Base-by-base conservation (phyloP, 2,113 vertebrate genomes). In the Chloebia gouldiae region DNA sequence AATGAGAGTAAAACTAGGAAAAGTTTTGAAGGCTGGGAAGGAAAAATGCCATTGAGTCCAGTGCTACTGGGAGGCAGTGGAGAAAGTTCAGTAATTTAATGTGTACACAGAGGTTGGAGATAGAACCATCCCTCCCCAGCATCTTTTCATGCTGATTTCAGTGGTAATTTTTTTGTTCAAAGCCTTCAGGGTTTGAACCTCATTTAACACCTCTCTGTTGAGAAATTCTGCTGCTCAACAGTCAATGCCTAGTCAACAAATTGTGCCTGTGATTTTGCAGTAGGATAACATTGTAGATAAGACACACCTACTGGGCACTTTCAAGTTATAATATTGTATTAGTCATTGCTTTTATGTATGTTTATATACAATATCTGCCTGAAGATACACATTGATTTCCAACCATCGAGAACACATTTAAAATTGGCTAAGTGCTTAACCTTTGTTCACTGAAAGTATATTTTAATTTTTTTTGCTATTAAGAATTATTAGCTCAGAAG, bases 281-380 rank as follows among this genome's bases (percentile, higher is more conserved):
- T 51, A 66, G 79, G 90, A 96, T 95, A 95, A 92, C 92, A 59
- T 19, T 93, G 76, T 78, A 95, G 96, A 97, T 97, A 96, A 97
- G 96, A 95, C 92, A 92, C 95, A 95, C 96, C 95, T 94, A 96
- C 79, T 93, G 94, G 88, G 82, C 68, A 90, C 95, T 97, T 97
- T 97, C 90, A 96, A 94, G 90, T 90, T 96, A 71, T 83, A 93
- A 93, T 94, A 73, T 83, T 82, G 82, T 93, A 51, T 96, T 97
- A 96, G 92, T 96, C 90, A 90, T 63, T 59, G 72, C 87, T 91
- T 96, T 95, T 92, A 96, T 93, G 86, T 94, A 75, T 94, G 87
- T 94, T 96, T 93, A 95, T 86, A 93, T 9, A 86, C 76, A 90
- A 51, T 68, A 94, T 71, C 63, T 93, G 80, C 85, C 89, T 0